Base-by-base conservation (phyloP, 2,888 invertebrate species). In the Pterostichus madidus region DNA sequence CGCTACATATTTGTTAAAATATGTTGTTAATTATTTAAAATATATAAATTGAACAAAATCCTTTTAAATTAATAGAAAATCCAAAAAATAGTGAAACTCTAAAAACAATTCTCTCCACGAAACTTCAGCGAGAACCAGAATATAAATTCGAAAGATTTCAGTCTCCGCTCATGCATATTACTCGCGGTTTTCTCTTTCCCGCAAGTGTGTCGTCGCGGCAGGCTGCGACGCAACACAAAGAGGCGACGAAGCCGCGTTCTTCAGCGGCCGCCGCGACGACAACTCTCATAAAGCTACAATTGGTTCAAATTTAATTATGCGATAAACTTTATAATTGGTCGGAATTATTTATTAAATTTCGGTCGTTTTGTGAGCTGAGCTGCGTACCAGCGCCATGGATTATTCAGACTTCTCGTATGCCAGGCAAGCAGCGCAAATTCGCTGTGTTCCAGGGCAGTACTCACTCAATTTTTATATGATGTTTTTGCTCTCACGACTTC, bases 281-380 rank as follows among this genome's bases (percentile, higher is more conserved):
- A 71, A 71, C 71, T 53, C 52, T 68, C 81, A 81, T 81, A 81
- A 61, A 61, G 82, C 61, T 82, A 82, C 76, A 82, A 82, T 82
- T 82, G 82, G 61, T 82, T 82, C 75, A 82, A 82, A 82, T 82
- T 82, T 82, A 82, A 82, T 82, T 82, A 82, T 75, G 76, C 82
- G 82, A 82, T 82, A 82, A 82, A 82, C 61, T 82, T 82, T 82
- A 75, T 82, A 82, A 82, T 82, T 82, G 75, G 61, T 15, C 56
- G 75, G 81, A 81, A 81, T 81, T 81, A 81, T 81, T 81, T 81
- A 81, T 81, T 75, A 81, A 81, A 81, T 81, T 81, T 75, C 35
- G 80, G 80, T 80, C 71, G 68, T 80, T 80, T 71, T 53, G 68
- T 71, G 52, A 61, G 49, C 61, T n/a, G 49, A 61, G 61, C 59